Conservation (phyloP, 35 echinoderm and acorn worm genomes). For the Stichopus chloronotus region DNA sequence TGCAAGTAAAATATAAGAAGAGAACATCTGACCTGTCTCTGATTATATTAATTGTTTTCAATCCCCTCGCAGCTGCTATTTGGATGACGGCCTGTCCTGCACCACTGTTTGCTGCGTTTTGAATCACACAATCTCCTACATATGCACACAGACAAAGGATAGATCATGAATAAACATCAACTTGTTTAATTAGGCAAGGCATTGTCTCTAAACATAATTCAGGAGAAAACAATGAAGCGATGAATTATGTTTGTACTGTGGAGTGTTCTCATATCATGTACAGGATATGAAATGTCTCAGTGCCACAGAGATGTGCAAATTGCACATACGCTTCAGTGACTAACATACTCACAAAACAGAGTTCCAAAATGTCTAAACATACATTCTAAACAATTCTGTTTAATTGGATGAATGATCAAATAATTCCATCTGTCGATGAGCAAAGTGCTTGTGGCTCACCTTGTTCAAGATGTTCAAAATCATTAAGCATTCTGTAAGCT, state of each 20-base stretch:
- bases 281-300: too few species aligned
- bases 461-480: slow-evolving; percentile 79
- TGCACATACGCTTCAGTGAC: too few species aligned
- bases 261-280: too few species aligned
- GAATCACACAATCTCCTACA: slow-evolving; percentile 86
- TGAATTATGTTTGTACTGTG: too few species aligned
- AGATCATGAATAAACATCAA: neutral
- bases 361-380: too few species aligned
- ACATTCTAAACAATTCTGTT: too few species aligned
- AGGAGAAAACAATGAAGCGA: too few species aligned
- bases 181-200: too few species aligned
- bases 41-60: slow-evolving; percentile 92
- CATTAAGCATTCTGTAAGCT: slow-evolving; percentile 88
- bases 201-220: neutral
- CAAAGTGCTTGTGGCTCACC: slow-evolving; percentile 29
- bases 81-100: slow-evolving; percentile 95
- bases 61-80: slow-evolving; percentile 88
- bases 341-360: too few species aligned
- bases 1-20: neutral
- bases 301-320: too few species aligned
- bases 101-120: slow-evolving; percentile 98
- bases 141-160: neutral
- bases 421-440: too few species aligned
- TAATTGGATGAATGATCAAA: too few species aligned
- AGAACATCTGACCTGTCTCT: slow-evolving; percentile 74